Evolutionary conservation across 1,140 invertebrate species (phyloP), one percentile per base, ranked within the genome.

Genomic region (Drosophila pseudoobscura): DNA sequence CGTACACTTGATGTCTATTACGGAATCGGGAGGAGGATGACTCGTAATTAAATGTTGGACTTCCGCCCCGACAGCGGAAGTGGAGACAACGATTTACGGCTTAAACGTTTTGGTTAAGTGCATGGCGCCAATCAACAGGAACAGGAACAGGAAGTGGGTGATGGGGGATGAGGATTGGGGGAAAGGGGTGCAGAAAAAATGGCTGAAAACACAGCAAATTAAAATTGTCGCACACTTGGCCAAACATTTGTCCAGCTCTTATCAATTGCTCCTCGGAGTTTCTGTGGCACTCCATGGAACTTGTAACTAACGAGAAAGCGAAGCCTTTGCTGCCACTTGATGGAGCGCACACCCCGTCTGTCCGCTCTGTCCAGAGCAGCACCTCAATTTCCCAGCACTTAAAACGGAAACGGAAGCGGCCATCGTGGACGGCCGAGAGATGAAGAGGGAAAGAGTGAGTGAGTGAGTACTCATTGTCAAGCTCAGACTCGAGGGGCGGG

Each of bases 201-300:
- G 58, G 53, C 55, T 49, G 56, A 72, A 60, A 61, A 80, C 59
- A 80, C 53, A 56, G 66, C 65, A 82, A 87, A 72, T 87, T 75
- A 66, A 88, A 87, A 82, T 78, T 75, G 78, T 75, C 78, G 83
- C 65, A 66, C 65, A 79, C 80, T 83, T 83, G 65, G 71, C 51
- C 82, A 85, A 85, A 85, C 82, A 85, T 82, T 85, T 85, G 70
- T 71, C 63, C 74, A 64, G 78, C 82, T 87, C 70, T 85, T 85
- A 85, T 82, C 78, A 75, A 79, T 70, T 45, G 53, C 66, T 73
- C 63, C 66, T 73, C 63, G 41, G 63, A 74, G 47, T 64, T 41
- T 31, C 43, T 35, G 75, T 63, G 45, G 29, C 64, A 56, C 60
- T 50, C 79, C 31, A 57, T 57, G 57, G 29, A 59, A 56, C 59